Evolutionary conservation across 2,113 vertebrate species (phyloP), one percentile per base, ranked within the genome.

Genomic region (Chaetorhynchus papuensis): DNA sequence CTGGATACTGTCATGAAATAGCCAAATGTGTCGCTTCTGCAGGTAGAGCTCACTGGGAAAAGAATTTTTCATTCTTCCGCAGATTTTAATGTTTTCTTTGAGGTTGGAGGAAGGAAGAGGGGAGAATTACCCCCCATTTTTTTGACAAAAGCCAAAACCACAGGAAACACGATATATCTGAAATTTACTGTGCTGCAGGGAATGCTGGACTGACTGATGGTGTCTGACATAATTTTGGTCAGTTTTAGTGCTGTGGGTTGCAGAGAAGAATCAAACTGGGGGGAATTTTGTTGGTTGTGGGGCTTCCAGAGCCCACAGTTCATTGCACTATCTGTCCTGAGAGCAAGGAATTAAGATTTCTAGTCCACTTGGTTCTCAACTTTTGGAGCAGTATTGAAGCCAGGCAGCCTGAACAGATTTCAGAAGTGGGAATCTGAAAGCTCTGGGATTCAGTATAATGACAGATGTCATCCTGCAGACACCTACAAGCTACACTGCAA

Each of bases 1-100:
- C 96, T 97, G 97, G 96, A 97, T 95, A 96, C 83, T 75, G 50
- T 97, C 94, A 95, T 75, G 71, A 91, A 97, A 95, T 76, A 90
- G 44, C 82, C 86, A 87, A 96, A 91, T 69, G 87, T 15, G 50
- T 71, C 0, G 1, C 86, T 91, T 93, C 79, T 63, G 69, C 92
- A 94, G 92, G 93, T 87, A 96, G 84, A 93, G 80, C 78, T 96
- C 92, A 57, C 76, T 16, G 45, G 94, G 56, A 87, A 94, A 92
- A 11, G 42, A 70, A 59, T 57, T 64, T 71, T 83, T 83, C 37
- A 39, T 79, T 91, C 94, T 94, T 83, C 65, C 44, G 41, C 83
- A 72, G 69, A 37, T 84, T 94, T 94, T 83, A 74, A 47, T 94
- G 65, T 89, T 94, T 95, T 92, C 63, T 90, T 96, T 92, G 91